Conservation (phyloP, 2,888 invertebrate species). For the Sisyra terminalis region DNA sequence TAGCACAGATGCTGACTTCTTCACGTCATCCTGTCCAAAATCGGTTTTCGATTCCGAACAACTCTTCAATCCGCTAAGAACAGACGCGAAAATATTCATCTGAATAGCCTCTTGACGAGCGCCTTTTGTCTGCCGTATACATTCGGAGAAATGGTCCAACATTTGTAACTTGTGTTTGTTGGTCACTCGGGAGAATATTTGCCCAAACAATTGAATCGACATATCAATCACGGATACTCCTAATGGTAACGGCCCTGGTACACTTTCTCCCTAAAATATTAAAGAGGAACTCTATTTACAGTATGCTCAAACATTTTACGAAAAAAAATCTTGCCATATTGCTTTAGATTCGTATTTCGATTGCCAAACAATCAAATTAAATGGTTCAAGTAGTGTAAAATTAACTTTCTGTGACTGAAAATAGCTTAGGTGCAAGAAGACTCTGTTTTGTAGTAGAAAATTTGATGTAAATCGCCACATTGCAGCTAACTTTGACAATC, state of each 20-base stretch:
- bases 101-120: conserved; percentile 88
- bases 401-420: too few species aligned
- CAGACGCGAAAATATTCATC: conserved; percentile 89
- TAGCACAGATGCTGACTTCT: conserved; percentile 64
- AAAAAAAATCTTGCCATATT: background rate
- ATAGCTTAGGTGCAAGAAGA: too few species aligned
- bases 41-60: conserved; percentile 73
- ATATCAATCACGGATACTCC: conserved; percentile 95
- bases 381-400: too few species aligned
- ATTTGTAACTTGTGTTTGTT: conserved; percentile 95
- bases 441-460: too few species aligned
- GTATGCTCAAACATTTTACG: background rate
- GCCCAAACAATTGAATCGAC: conserved; percentile 82
- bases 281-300: background rate
- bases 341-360: background rate
- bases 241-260: conserved; percentile 72
- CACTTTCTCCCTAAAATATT: conserved; percentile 31
- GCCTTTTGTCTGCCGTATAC: conserved; percentile 85
- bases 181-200: conserved; percentile 85
- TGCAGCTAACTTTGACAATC: too few species aligned
- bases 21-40: conserved; percentile 79
- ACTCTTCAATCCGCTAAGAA: conserved; percentile 76
- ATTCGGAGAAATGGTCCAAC: conserved; percentile 92
- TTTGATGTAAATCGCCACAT: too few species aligned
- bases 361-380: background rate